Base-by-base conservation (phyloP, 2,113 vertebrate genomes). In the Lontra canadensis region DNA sequence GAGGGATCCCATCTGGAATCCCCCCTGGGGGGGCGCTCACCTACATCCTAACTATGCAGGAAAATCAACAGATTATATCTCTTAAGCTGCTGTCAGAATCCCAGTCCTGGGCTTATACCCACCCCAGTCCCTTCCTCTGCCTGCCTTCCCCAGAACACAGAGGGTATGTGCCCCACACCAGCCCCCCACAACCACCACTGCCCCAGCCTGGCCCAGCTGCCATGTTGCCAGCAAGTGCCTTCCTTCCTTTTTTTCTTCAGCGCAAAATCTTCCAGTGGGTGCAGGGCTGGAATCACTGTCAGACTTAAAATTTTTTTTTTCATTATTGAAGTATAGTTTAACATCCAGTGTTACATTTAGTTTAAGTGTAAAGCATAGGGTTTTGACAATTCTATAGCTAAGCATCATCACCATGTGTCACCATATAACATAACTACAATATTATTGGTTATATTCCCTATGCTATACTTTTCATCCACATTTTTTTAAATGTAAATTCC, bases 91-190 rank as follows among this genome's bases (percentile, higher is more conserved):
- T 21, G 4, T 42, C 39, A 3, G 15, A 5, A 7, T 13, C n/a
- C 5, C 6, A 34, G 25, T 5, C 47, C 39, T 10, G 47, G 23
- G 15, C 15, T 59, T 11, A 17, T 1, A 7, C 29, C 14, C 10
- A 7, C 3, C 39, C n/a, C 17, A 23, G 7, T 5, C 13, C 39
- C 36, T 44, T 29, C 39, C 55, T 63, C 74, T n/a, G 61, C 15
- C 11, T 29, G 39, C 29, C 2, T 52, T 34, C 85, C 8, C 8
- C 6, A 18, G 29, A n/a, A 25, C 31, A 13, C 57, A 52, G 15
- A 31, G n/a, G 36, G n/a, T 52, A 3, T 7, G 15, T 71, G 29
- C 13, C 13, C 39, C 0, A 0, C 23, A 6, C 18, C 10, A 4
- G 12, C 4, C 14, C 7, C 15, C n/a, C 42, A 55, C 34, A 84